Evolutionary conservation across 2,888 invertebrate genomes (phyloP), one percentile per base, ranked within the genome.

Genomic region (Sphaerophoria rueppellii): DNA sequence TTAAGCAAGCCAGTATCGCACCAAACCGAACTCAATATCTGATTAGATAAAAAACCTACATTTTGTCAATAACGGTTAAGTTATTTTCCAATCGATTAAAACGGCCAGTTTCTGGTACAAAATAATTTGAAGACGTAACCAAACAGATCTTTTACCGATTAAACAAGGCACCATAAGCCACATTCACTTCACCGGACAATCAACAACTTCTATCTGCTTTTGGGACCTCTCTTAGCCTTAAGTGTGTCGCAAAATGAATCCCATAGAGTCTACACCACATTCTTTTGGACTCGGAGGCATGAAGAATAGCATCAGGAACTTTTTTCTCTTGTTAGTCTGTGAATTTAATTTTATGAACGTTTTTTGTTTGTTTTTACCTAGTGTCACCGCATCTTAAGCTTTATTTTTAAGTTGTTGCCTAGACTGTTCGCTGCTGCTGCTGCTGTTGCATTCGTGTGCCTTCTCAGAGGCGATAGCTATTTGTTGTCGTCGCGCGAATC

Each of bases 401-500:
- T 58, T 58, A 4, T 50, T 9, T 24, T 4, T n/a, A 16, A 16
- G 37, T 7, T 50, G 4, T 24, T 11, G 9, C 32, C 37, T 60
- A 63, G 24, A 37, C 46, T 58, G 67, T 16, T 37, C 35, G 58
- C 60, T 61, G 43, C 60, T 24, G 58, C 60, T 61, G 43, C 60
- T 24, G 24, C 24, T 24, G 24, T 24, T 24, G 24, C 24, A 60
- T 72, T 37, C 48, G 52, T 77, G 70, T 73, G 37, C 65, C 55
- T 50, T 74, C 54, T 67, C 79, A 79, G 82, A 83, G 83, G 83
- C 83, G 83, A 83, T 83, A 80, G 75, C 83, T 83, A 83, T 83
- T 83, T 83, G 75, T 83, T 83, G 83, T 83, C 83, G 79, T 83
- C 83, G 83, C 83, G 83, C 83, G 83, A 83, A 79, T 82, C 75